phyloP scores from a whole-genome alignment of 2,888 invertebrate species.

The Acronicta psi region DNA sequence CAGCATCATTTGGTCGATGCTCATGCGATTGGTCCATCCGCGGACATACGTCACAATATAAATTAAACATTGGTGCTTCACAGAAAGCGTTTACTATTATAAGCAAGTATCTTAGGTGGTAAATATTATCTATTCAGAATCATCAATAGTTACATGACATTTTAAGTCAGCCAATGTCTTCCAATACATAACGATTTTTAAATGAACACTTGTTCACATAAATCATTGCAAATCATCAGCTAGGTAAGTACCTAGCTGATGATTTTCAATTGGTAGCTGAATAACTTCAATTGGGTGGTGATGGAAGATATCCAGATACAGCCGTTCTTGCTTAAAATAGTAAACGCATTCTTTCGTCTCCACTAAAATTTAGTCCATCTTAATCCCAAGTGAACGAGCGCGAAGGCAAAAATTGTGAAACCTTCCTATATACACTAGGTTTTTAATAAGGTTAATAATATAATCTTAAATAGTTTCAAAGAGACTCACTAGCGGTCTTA shows the following conservation, averaged over 20 bases:
- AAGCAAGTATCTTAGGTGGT: slow-evolving; percentile 21
- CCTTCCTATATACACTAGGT: slow-evolving; percentile 70
- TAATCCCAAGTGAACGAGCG: slow-evolving; percentile 57
- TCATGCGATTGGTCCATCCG: slow-evolving; percentile 29
- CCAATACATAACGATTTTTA: too few relatives aligned
- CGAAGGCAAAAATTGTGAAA: slow-evolving; percentile 69
- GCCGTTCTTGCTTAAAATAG: slow-evolving; percentile 20
- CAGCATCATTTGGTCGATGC: slow-evolving; percentile 22
- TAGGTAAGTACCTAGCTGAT: too few relatives aligned
- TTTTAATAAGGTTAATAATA: slow-evolving; percentile 73
- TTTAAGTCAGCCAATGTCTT: too few relatives aligned
- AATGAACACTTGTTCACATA: too few relatives aligned
- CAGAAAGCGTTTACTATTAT: slow-evolving; percentile 32
- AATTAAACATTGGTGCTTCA: slow-evolving; percentile 39
- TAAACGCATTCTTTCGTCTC: slow-evolving; percentile 43
- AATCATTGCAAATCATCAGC: too few relatives aligned
- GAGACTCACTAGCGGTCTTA: slow-evolving; percentile 36
- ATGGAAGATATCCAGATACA: too few relatives aligned
- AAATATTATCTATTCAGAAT: too few relatives aligned
- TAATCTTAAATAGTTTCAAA: slow-evolving; percentile 60
- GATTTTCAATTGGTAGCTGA: too few relatives aligned
- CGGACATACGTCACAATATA: slow-evolving; percentile 39
- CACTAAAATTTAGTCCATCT: slow-evolving; percentile 46
- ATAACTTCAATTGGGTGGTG: too few relatives aligned
- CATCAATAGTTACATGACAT: too few relatives aligned